These are phyloP conservation scores for Hephaestus fuliginosus DNA, from an alignment of 2,797 vertebrate species.

Conservation along the genomic window DNA sequence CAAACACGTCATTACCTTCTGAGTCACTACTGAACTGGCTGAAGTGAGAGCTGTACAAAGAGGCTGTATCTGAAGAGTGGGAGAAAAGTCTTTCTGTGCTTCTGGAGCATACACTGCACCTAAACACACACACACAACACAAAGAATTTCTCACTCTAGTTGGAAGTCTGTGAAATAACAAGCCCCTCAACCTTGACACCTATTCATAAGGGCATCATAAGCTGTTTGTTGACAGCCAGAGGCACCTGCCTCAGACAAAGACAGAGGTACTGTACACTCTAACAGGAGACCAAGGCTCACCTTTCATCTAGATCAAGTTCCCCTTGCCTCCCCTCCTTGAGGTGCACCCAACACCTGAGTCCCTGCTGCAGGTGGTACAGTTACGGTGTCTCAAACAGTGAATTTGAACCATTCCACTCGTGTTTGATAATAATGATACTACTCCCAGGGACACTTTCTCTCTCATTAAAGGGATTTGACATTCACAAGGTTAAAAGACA, in stretches of 20 bases:
- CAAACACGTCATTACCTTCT: slow-evolving; percentile 66
- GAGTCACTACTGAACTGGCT: slow-evolving; percentile 77
- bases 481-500: slow-evolving; percentile 12
- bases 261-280: slow-evolving; percentile 4
- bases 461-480: slow-evolving; percentile 24
- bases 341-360: slow-evolving; percentile 71
- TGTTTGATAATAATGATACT: slow-evolving; percentile 45
- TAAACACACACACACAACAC: slow-evolving; percentile 65
- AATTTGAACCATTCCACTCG: slow-evolving; percentile 50
- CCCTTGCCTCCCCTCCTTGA: slow-evolving; percentile 60
- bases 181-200: slow-evolving; percentile 32
- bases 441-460: slow-evolving; percentile 42
- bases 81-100: slow-evolving; percentile 85
- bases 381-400: slow-evolving; percentile 33
- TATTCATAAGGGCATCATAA: slow-evolving; percentile 29
- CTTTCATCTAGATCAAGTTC: slow-evolving; percentile 80
- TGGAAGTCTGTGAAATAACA: slow-evolving; percentile 30
- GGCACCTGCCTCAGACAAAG: slow-evolving; percentile 45
- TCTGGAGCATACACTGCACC: slow-evolving; percentile 88
- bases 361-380: slow-evolving; percentile 38
- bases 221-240: slow-evolving; percentile 22
- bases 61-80: slow-evolving; percentile 73
- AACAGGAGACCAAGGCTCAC: slow-evolving; percentile 49
- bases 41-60: slow-evolving; percentile 77
- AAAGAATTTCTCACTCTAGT: slow-evolving; percentile 25